Evolutionary conservation across 2,888 invertebrate genomes (phyloP).

Genomic region (Pristionchus mayeri): DNA sequence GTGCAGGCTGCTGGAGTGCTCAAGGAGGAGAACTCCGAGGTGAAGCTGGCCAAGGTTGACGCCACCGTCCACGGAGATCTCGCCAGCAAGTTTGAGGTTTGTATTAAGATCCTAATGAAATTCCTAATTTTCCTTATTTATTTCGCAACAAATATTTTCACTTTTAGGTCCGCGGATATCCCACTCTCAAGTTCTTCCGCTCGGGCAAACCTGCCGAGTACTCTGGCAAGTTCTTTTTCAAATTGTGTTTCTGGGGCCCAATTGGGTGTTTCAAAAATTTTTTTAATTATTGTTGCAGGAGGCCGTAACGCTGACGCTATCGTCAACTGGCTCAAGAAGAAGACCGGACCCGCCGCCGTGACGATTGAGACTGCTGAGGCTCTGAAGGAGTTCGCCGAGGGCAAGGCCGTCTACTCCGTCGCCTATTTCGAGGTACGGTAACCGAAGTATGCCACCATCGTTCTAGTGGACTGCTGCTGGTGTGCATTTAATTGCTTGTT

Average conservation of each 20-base stretch:
- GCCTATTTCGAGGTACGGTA: slow-evolving; percentile 84
- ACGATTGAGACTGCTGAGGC: slow-evolving; percentile 85
- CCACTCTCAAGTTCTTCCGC: slow-evolving; percentile 95
- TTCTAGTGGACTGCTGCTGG: no score
- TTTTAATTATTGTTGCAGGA: background rate
- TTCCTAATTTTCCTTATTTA: background rate
- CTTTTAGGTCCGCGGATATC: slow-evolving; percentile 87
- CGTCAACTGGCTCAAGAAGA: slow-evolving; percentile 92
- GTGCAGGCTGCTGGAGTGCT: slow-evolving; percentile 52
- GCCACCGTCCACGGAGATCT: slow-evolving; percentile 84
- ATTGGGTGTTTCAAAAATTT: background rate
- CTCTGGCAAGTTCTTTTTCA: slow-evolving; percentile 81
- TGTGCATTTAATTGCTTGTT: no score
- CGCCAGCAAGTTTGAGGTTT: slow-evolving; percentile 86
- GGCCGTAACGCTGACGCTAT: slow-evolving; percentile 86
- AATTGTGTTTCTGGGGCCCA: background rate
- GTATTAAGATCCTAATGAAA: background rate
- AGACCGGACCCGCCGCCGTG: slow-evolving; percentile 92
- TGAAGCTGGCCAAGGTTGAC: slow-evolving; percentile 90
- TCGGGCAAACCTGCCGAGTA: slow-evolving; percentile 88
- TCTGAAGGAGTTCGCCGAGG: slow-evolving; percentile 86
- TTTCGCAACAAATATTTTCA: background rate
- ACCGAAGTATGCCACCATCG: background rate
- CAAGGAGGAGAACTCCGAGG: slow-evolving; percentile 84
- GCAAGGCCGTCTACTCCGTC: slow-evolving; percentile 86